A percentile compares a stretch with the other conserved stretches of the same genome.
These are phyloP conservation scores for Aethes cnicana DNA, from an alignment of 2,888 invertebrate species.

Conservation along the genomic window DNA sequence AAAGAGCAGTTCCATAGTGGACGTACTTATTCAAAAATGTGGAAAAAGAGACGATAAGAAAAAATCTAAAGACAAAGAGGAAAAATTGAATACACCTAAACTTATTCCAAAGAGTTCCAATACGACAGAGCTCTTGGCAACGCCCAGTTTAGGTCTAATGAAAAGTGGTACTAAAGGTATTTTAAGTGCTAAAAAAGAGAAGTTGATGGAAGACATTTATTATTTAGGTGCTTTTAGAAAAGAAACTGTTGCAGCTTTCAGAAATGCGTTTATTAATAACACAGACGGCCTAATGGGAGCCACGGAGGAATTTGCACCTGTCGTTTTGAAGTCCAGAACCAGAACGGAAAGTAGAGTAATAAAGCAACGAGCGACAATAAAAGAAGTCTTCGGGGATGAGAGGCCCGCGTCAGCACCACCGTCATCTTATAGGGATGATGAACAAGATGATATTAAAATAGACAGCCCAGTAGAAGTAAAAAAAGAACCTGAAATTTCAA, in stretches of 20 bases:
- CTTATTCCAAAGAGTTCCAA: conserved; percentile 80
- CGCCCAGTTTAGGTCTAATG: conserved; percentile 82
- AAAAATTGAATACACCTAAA: conserved; percentile 80
- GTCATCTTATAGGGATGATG: conserved; percentile 81
- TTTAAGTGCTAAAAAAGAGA: conserved; percentile 70
- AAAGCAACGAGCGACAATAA: conserved; percentile 89
- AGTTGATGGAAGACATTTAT: conserved; percentile 81
- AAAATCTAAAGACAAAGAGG: conserved; percentile 80
- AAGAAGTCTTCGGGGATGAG: conserved; percentile 91
- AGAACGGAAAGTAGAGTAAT: conserved; percentile 87
- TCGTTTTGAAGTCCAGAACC: conserved; percentile 88
- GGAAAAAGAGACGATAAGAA: conserved; percentile 82
- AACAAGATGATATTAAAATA: conserved; percentile 53
- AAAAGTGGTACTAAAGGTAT: conserved; percentile 68
- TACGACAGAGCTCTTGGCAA: conserved; percentile 82
- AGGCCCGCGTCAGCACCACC: conserved; percentile 92
- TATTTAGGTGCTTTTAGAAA: conserved; percentile 86
- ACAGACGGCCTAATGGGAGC: conserved; percentile 81
- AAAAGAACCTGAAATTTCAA: conserved; percentile 57
- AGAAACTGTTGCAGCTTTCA: conserved; percentile 85
- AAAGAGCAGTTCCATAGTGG: conserved; percentile 83
- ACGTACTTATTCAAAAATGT: conserved; percentile 85
- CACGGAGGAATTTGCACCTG: conserved; percentile 85
- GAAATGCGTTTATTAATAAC: conserved; percentile 85
- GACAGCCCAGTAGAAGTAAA: conserved; percentile 53